Conservation (phyloP, 2,888 invertebrate genomes). For the Scrobipalpa costella region DNA sequence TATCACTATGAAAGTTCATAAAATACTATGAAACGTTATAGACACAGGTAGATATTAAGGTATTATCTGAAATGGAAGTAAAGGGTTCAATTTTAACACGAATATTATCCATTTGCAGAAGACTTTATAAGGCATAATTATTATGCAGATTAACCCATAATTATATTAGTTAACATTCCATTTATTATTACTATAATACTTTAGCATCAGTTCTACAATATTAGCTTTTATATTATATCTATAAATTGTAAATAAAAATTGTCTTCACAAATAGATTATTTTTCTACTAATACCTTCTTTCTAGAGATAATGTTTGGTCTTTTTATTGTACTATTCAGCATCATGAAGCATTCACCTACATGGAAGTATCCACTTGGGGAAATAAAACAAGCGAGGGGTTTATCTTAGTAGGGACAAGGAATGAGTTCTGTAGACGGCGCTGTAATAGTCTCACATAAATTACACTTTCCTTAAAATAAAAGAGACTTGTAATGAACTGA, state of each 20-base stretch:
- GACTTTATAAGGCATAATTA: conserved; percentile 21
- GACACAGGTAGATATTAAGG: conserved; percentile 35
- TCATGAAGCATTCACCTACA: conserved; percentile 31
- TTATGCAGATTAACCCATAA: conserved; percentile 5
- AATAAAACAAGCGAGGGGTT: conserved; percentile 15
- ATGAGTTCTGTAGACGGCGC: not conserved
- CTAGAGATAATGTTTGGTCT: conserved; percentile 51
- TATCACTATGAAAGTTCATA: conserved; percentile 53
- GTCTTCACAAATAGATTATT: conserved; percentile 35
- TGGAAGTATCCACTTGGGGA: conserved; percentile 5
- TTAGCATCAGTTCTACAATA: conserved; percentile 27
- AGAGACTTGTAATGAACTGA: too few species aligned
- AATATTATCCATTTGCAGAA: conserved; percentile 22
- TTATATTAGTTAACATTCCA: conserved; percentile 2
- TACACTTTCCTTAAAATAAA: not conserved
- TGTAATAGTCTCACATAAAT: not conserved
- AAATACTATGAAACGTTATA: conserved; percentile 48
- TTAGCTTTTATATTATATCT: conserved; percentile 34
- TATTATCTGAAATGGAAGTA: conserved; percentile 43
- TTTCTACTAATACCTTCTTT: conserved; percentile 22
- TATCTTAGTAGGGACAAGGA: not conserved
- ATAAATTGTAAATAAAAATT: conserved; percentile 48
- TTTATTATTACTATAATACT: conserved; percentile 13
- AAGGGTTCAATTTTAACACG: conserved; percentile 29
- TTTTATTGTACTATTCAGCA: conserved; percentile 72